These are phyloP conservation scores for Crypturellus tataupa DNA, from an alignment of 2,797 vertebrate species.

Conservation along the genomic window DNA sequence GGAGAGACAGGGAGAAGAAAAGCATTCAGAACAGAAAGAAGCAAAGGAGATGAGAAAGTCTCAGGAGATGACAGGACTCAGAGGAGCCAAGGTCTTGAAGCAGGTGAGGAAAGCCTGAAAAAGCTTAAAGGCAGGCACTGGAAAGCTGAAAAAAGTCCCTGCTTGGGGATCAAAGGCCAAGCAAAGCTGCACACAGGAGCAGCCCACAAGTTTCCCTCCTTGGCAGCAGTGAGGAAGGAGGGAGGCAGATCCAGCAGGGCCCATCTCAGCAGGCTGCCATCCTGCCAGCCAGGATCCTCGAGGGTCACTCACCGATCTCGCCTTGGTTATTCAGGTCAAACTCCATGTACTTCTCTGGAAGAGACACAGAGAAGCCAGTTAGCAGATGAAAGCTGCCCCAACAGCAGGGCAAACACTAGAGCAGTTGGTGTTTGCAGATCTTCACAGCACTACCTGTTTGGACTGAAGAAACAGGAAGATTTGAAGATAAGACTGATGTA, in stretches of 20 bases:
- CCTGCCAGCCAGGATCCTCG: background rate
- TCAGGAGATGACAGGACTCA: background rate
- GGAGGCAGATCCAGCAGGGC: background rate
- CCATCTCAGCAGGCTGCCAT: background rate
- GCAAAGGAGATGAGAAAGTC: background rate
- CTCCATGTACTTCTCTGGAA: constrained; percentile 96
- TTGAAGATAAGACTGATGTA: background rate
- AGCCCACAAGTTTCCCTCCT: background rate
- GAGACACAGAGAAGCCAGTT: constrained; percentile 54
- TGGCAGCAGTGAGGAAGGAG: background rate
- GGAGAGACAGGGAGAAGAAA: background rate
- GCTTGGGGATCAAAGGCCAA: background rate
- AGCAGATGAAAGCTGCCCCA: background rate
- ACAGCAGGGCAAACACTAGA: background rate
- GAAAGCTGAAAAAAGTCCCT: background rate
- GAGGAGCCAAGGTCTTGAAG: background rate
- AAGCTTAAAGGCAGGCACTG: background rate
- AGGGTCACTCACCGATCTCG: constrained; percentile 92
- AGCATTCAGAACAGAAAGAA: background rate
- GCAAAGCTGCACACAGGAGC: background rate
- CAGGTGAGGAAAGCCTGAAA: background rate
- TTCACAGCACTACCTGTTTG: background rate
- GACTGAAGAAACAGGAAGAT: background rate
- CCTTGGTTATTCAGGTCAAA: constrained; percentile 98
- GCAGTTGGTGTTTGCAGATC: background rate